phyloP scores from a whole-genome alignment of 2,888 invertebrate species.

The Glaucopsyche alexis region DNA sequence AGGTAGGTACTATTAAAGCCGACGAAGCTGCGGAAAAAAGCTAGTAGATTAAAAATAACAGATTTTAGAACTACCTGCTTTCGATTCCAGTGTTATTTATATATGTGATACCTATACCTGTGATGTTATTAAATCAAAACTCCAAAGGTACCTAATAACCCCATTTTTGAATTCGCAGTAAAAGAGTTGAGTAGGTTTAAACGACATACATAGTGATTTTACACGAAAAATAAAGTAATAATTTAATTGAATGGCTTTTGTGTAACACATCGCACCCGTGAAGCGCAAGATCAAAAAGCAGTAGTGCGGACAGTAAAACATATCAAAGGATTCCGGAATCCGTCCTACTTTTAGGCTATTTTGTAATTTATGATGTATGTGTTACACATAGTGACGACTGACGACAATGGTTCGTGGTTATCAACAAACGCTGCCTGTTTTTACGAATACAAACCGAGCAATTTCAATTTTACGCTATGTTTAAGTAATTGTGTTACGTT shows the following conservation, averaged over 20 bases:
- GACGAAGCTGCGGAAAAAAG: no score
- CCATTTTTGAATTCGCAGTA: not conserved
- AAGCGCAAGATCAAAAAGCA: conserved; percentile 34
- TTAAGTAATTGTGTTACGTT: not conserved
- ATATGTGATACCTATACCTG: no score
- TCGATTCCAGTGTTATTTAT: no score
- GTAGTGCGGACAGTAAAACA: conserved; percentile 34
- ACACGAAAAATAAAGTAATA: not conserved
- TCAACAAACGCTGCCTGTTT: not conserved
- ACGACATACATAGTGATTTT: not conserved
- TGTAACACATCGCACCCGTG: conserved; percentile 21
- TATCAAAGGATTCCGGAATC: conserved; percentile 35
- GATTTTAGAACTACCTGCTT: no score
- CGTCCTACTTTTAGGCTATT: conserved; percentile 31
- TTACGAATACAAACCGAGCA: not conserved
- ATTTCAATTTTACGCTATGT: not conserved
- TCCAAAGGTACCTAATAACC: not conserved
- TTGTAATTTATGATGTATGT: not conserved
- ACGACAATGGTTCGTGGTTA: conserved; percentile 3
- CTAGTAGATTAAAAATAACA: no score
- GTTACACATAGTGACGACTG: conserved; percentile 5
- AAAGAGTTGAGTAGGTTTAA: not conserved
- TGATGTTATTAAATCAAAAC: no score
- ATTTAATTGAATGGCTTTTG: not conserved
- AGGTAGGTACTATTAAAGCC: no score